Evolutionary conservation across 2,888 invertebrate species (phyloP).

Genomic region (Caenorhabditis japonica): DNA sequence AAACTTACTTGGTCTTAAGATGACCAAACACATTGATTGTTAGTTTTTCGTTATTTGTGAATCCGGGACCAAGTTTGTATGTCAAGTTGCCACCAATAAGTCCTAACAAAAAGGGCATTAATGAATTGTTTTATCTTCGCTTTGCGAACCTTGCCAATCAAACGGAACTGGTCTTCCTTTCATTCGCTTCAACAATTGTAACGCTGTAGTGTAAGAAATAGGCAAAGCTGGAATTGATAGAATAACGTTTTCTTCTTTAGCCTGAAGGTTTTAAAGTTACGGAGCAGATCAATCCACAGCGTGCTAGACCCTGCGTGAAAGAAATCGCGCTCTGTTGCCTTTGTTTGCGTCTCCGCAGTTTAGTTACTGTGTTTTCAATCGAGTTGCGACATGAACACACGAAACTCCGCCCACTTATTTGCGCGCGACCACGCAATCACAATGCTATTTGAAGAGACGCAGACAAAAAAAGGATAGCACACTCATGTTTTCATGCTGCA

Average conservation of each 20-base stretch:
- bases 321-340: no score
- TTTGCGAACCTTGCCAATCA: conserved; percentile 78
- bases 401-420: no score
- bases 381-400: no score
- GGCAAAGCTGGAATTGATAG: conserved; percentile 79
- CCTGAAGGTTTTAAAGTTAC: no score
- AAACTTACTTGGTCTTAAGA: conserved; percentile 66
- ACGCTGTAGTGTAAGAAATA: conserved; percentile 78
- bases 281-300: no score
- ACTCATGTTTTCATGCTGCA: no score
- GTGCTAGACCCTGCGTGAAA: no score
- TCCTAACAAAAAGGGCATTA: conserved; percentile 8
- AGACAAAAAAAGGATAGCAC: no score
- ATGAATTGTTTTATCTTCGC: not conserved
- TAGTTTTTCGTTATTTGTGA: conserved; percentile 65
- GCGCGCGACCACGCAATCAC: no score
- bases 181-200: conserved; percentile 67
- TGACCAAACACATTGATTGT: conserved; percentile 66
- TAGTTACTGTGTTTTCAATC: no score
- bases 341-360: no score
- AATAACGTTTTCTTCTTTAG: conserved; percentile 58
- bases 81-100: conserved; percentile 77
- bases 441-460: no score
- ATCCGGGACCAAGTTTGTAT: conserved; percentile 78
- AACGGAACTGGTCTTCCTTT: conserved; percentile 76